Conservation (phyloP, 2,113 vertebrate species). For the Empidonax alnorum region DNA sequence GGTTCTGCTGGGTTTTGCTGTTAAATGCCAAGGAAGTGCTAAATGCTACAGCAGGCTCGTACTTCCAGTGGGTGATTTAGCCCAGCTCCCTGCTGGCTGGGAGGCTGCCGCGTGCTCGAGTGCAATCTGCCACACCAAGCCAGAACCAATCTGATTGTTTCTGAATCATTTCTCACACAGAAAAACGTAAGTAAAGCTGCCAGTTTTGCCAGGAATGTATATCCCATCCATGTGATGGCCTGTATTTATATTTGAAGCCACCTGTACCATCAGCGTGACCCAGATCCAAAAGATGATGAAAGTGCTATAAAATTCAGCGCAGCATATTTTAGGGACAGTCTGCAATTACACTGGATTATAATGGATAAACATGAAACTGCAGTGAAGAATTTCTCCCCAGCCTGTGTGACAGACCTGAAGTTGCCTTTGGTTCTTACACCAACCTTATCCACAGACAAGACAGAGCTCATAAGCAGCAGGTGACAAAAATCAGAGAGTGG, state of each 20-base stretch:
- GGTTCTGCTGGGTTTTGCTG: not conserved
- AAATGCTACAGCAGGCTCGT: constrained; percentile 18
- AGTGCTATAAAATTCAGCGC: not conserved
- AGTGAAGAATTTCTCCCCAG: not conserved
- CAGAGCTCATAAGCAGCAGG: not conserved
- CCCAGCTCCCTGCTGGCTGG: not conserved
- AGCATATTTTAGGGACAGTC: not conserved
- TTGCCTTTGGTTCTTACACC: not conserved
- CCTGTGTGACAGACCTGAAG: not conserved
- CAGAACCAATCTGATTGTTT: constrained; percentile 34
- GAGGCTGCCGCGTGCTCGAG: not conserved
- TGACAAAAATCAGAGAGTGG: not conserved
- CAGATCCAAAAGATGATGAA: not conserved
- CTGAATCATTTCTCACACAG: constrained; percentile 37
- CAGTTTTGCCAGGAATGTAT: not conserved
- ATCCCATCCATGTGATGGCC: not conserved
- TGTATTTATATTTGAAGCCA: not conserved
- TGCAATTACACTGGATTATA: not conserved
- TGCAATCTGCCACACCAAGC: constrained; percentile 19
- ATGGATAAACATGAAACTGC: not conserved
- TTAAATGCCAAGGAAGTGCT: constrained; percentile 26
- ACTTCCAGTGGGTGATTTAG: constrained; percentile 8
- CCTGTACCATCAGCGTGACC: not conserved
- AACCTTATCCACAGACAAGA: not conserved
- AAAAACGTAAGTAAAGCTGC: not conserved